These are phyloP conservation scores for Bombylius major DNA, from an alignment of 2,888 invertebrate genomes.

Conservation along the genomic window DNA sequence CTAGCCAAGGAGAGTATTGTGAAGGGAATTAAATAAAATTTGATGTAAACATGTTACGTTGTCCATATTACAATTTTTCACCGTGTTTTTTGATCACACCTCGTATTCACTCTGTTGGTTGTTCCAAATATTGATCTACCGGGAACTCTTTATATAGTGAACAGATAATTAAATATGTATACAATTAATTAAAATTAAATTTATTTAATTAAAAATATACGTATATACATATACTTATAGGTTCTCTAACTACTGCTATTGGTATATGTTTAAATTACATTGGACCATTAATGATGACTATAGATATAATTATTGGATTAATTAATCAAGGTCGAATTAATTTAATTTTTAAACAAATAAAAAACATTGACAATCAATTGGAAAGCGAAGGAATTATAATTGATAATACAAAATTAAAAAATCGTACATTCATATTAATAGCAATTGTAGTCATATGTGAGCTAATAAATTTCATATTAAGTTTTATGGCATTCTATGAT, in stretches of 20 bases:
- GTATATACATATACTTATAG: slow-evolving; percentile 13
- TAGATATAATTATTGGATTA: slow-evolving; percentile 30
- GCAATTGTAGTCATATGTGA: slow-evolving; percentile 24
- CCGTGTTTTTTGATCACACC: too few relatives aligned
- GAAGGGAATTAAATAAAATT: too few relatives aligned
- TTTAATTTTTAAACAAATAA: slow-evolving; percentile 29
- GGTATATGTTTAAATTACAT: slow-evolving; percentile 34
- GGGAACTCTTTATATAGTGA: too few relatives aligned
- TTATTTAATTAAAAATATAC: too few relatives aligned
- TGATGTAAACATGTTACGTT: too few relatives aligned
- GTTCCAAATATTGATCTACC: too few relatives aligned
- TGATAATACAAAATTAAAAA: slow-evolving; percentile 21
- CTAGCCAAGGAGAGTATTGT: too few relatives aligned
- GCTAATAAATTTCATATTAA: slow-evolving; percentile 22
- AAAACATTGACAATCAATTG: slow-evolving; percentile 28
- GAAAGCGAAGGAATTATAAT: slow-evolving; percentile 25
- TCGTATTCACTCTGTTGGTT: too few relatives aligned
- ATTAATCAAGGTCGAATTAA: slow-evolving; percentile 28
- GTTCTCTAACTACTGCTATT: slow-evolving; percentile 33
- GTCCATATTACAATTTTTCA: too few relatives aligned
- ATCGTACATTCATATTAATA: slow-evolving; percentile 26
- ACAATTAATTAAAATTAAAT: too few relatives aligned
- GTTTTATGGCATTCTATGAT: slow-evolving; percentile 25
- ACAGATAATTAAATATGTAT: too few relatives aligned
- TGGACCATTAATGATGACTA: slow-evolving; percentile 32